Evolutionary conservation across 2,888 invertebrate genomes (phyloP).

Genomic region (Diogma glabrata): DNA sequence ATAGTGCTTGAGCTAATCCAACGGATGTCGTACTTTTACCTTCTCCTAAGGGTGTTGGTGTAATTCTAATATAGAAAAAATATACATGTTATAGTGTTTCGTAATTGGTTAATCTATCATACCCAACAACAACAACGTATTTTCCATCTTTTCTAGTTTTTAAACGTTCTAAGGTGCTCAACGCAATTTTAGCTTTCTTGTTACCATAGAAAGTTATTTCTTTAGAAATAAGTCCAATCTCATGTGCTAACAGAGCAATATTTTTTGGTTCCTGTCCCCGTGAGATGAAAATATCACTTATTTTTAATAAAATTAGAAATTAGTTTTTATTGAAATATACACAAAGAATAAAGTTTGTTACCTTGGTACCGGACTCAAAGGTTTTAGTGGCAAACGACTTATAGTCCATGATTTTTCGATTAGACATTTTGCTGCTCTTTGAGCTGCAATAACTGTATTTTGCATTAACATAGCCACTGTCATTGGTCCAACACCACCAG

Average conservation of each 20-base stretch:
- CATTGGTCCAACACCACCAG: conserved; percentile 98
- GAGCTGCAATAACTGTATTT: conserved; percentile 82
- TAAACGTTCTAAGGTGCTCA: conserved; percentile 68
- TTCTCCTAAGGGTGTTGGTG: conserved; percentile 97
- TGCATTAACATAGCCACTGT: conserved; percentile 97
- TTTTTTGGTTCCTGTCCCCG: conserved; percentile 79
- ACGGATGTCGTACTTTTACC: conserved; percentile 95
- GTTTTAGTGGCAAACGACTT: conserved; percentile 49
- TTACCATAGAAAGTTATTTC: conserved; percentile 87
- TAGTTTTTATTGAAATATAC: too few species aligned
- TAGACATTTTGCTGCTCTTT: conserved; percentile 45
- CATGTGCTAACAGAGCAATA: conserved; percentile 60
- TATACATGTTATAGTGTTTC: background rate
- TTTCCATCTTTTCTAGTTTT: conserved; percentile 60
- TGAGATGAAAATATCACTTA: conserved; percentile 84
- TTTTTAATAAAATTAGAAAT: too few species aligned
- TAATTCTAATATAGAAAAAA: conserved; percentile 53
- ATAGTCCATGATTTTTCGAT: conserved; percentile 55
- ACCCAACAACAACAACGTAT: conserved; percentile 94
- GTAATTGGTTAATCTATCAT: too few species aligned
- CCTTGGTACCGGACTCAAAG: conserved; percentile 73
- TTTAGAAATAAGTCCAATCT: conserved; percentile 67
- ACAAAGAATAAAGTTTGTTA: conserved; percentile 29
- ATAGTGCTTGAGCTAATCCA: conserved; percentile 85
- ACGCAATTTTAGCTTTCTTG: conserved; percentile 87